Conservation (phyloP, 2,797 vertebrate species). For the Amblyraja radiata region DNA sequence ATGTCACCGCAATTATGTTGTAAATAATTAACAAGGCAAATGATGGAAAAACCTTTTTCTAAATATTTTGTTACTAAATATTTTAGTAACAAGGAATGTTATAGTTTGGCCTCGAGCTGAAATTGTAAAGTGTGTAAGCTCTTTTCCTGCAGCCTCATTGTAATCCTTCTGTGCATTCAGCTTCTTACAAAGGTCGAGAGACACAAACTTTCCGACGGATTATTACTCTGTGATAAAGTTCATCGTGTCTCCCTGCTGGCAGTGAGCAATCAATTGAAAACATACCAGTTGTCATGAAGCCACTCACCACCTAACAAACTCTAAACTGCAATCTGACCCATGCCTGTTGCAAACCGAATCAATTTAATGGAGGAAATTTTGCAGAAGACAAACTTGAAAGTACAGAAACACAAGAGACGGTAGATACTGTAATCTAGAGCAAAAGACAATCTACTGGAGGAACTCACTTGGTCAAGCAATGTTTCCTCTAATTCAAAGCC, state of each 20-base stretch:
- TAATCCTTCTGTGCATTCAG: background rate
- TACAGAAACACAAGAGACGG: too few species aligned
- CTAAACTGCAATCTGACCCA: background rate
- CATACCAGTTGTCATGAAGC: background rate
- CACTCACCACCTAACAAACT: background rate
- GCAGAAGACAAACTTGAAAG: background rate
- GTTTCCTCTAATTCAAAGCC: too few species aligned
- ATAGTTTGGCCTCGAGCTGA: background rate
- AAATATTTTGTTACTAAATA: background rate
- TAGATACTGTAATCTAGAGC: too few species aligned
- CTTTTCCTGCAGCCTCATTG: background rate
- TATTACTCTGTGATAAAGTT: background rate
- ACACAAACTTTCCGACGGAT: background rate
- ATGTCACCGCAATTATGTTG: background rate
- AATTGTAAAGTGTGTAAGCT: background rate
- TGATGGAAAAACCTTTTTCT: background rate
- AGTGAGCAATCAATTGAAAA: background rate
- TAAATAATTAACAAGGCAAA: conserved; percentile 10
- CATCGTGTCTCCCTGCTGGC: background rate
- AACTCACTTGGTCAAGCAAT: too few species aligned
- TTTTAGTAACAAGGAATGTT: background rate
- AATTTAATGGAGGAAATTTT: background rate
- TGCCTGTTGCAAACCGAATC: background rate
- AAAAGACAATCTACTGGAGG: too few species aligned
- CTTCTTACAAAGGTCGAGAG: background rate